These are phyloP conservation scores for Criorhina ranunculi DNA, from an alignment of 2,888 invertebrate genomes.

Conservation along the genomic window DNA sequence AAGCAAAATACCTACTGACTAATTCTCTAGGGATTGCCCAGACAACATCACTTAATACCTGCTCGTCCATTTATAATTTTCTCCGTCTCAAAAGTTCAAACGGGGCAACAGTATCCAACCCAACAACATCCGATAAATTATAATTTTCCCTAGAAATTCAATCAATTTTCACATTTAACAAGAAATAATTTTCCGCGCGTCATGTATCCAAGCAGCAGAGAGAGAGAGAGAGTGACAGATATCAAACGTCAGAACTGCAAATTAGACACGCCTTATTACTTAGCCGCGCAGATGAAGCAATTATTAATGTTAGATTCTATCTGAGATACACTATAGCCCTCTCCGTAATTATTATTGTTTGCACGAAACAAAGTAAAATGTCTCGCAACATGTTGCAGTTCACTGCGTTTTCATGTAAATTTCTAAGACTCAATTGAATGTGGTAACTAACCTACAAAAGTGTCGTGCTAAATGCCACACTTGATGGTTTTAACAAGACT, in stretches of 20 bases:
- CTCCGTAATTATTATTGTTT: conserved; percentile 28
- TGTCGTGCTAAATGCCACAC: conserved; percentile 71
- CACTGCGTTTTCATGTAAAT: conserved; percentile 24
- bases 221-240: background rate
- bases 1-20: too few relatives aligned
- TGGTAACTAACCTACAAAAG: conserved; percentile 26
- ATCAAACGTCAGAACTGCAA: conserved; percentile 58
- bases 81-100: conserved; percentile 33
- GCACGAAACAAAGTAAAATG: conserved; percentile 25
- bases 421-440: conserved; percentile 30
- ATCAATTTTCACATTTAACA: conserved; percentile 56
- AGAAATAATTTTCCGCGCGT: conserved; percentile 35
- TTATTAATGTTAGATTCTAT: conserved; percentile 72
- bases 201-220: conserved; percentile 21
- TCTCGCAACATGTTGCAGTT: conserved; percentile 60
- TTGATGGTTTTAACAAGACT: conserved; percentile 51
- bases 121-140: conserved; percentile 28
- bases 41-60: background rate
- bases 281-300: conserved; percentile 72
- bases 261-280: conserved; percentile 72
- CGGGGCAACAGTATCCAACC: conserved; percentile 4
- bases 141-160: conserved; percentile 61
- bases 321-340: conserved; percentile 29
- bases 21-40: background rate
- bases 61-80: background rate